A percentile compares a stretch with the other conserved stretches of the same genome.
These are phyloP conservation scores for Acanthosepion pharaonis DNA, from an alignment of 2,888 invertebrate genomes.

Conservation along the genomic window DNA sequence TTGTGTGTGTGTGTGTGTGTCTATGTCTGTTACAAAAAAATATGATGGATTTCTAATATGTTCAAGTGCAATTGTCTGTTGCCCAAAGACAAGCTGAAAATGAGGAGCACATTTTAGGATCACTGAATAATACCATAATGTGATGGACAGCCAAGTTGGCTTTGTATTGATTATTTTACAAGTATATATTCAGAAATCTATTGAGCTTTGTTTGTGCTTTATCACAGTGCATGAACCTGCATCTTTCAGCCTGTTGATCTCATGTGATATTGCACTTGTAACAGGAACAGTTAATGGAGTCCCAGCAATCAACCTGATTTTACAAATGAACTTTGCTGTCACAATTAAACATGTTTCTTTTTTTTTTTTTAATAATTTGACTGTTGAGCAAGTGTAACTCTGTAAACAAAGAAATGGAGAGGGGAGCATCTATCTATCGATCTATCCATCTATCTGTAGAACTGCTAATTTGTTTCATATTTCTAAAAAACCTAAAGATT, in stretches of 20 bases:
- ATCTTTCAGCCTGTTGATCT: slow-evolving; percentile 33
- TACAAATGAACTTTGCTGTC: not conserved
- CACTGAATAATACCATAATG: slow-evolving; percentile 33
- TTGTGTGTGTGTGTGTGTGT: not conserved
- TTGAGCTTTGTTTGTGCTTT: slow-evolving; percentile 33
- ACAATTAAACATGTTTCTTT: not conserved
- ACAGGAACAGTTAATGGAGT: slow-evolving; percentile 14
- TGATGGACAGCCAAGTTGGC: slow-evolving; percentile 22
- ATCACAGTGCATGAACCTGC: slow-evolving; percentile 21
- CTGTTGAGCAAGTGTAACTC: not conserved
- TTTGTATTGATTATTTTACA: slow-evolving; percentile 23
- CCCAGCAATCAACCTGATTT: not conserved
- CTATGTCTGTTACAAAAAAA: not conserved
- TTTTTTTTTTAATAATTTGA: not conserved
- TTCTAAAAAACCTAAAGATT: not conserved
- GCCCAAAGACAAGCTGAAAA: not conserved
- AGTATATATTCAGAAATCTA: slow-evolving; percentile 22
- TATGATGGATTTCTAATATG: not conserved
- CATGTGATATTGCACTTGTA: not conserved
- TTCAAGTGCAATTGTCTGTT: slow-evolving; percentile 12
- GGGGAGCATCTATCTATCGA: not conserved
- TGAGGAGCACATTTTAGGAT: not conserved
- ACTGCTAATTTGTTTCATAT: not conserved
- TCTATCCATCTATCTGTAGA: not conserved
- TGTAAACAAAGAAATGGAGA: not conserved